A percentile compares a stretch with the other conserved stretches of the same genome.
phyloP scores from a whole-genome alignment of 2,888 invertebrate species.

The Machimus rusticus region DNA sequence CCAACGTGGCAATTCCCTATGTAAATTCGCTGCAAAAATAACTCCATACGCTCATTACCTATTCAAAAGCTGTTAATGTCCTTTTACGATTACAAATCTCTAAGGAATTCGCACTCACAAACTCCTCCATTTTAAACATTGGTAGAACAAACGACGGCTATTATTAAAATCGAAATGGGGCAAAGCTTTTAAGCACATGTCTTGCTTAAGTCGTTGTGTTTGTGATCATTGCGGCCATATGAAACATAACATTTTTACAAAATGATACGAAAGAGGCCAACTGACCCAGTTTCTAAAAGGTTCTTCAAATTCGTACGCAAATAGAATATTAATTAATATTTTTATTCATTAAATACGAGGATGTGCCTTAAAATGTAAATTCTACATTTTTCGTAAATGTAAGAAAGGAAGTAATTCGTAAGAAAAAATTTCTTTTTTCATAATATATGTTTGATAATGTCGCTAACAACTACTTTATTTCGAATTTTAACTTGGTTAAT shows the following conservation, averaged over 20 bases:
- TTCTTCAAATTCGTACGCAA: too few species aligned
- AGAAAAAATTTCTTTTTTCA: too few species aligned
- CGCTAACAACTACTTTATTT: too few species aligned
- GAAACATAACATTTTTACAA: neutral
- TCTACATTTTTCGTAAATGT: too few species aligned
- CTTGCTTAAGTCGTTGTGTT: neutral
- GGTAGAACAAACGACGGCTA: neutral
- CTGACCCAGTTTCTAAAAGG: too few species aligned
- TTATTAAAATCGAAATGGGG: slow-evolving; percentile 19
- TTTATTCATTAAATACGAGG: too few species aligned
- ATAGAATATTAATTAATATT: too few species aligned
- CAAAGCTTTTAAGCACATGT: neutral
- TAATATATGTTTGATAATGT: too few species aligned
- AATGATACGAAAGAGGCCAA: too few species aligned
- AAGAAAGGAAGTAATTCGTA: too few species aligned
- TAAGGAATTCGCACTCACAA: neutral
- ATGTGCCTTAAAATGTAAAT: too few species aligned
- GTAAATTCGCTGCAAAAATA: slow-evolving; percentile 7
- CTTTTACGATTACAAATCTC: slow-evolving; percentile 18
- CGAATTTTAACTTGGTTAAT: too few species aligned
- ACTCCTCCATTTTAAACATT: neutral
- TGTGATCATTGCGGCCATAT: neutral
- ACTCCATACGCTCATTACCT: slow-evolving; percentile 27
- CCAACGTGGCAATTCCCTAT: neutral
- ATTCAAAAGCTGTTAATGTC: slow-evolving; percentile 25